phyloP scores from a whole-genome alignment of 2,113 vertebrate species.

The Psilopogon haemacephalus region DNA sequence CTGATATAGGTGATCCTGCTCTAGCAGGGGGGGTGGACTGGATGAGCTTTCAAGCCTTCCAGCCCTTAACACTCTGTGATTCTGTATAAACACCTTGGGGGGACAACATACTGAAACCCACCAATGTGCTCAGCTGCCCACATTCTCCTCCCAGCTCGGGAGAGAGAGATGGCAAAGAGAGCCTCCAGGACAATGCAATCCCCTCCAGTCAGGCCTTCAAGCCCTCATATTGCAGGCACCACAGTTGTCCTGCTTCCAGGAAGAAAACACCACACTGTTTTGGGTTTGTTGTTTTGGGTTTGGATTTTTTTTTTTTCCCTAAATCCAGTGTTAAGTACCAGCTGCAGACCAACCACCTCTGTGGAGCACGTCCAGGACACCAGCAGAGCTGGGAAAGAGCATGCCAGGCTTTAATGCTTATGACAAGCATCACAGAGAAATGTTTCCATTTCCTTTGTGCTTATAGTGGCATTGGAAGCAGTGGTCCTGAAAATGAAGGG shows the following conservation, averaged over 20 bases:
- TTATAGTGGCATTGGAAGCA: background rate
- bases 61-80: too few relatives aligned
- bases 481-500: background rate
- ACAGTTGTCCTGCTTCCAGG: background rate
- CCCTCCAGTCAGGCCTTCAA: background rate
- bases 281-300: background rate
- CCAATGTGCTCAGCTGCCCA: background rate
- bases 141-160: background rate
- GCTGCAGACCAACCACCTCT: background rate
- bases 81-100: too few relatives aligned
- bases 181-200: background rate
- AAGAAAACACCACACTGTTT: background rate
- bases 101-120: background rate
- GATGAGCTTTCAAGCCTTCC: too few relatives aligned
- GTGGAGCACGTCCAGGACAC: background rate
- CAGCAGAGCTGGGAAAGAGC: background rate
- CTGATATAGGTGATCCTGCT: too few relatives aligned
- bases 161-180: background rate
- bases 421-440: background rate
- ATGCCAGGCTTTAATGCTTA: background rate
- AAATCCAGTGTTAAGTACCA: background rate
- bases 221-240: background rate
- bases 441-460: constrained; percentile 28
- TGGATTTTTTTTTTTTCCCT: background rate
- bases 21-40: too few relatives aligned